phyloP scores from a whole-genome alignment of 2,888 invertebrate genomes.

The Tachina fera region DNA sequence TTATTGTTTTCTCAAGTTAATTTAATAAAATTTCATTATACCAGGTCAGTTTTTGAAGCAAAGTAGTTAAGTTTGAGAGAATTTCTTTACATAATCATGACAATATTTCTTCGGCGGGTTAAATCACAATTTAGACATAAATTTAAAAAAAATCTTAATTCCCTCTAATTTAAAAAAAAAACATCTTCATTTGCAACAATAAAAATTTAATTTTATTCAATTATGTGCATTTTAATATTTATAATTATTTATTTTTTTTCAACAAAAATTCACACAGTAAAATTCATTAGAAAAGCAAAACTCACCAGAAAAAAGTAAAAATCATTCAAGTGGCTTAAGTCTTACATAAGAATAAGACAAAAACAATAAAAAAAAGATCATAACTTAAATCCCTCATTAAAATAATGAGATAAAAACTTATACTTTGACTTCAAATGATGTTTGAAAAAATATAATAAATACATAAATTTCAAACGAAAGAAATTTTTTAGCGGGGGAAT shows the following conservation, averaged over 20 bases:
- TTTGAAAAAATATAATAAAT: constrained; percentile 12
- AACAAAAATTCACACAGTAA: constrained; percentile 24
- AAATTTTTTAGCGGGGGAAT: background rate
- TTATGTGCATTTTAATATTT: background rate
- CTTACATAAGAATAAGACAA: constrained; percentile 25
- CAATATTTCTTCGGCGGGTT: too few species aligned
- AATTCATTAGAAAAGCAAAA: constrained; percentile 3
- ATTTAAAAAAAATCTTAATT: too few species aligned
- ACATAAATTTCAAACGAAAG: constrained; percentile 23
- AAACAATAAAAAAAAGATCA: background rate
- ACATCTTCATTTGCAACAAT: too few species aligned
- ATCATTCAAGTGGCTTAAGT: background rate
- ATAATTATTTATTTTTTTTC: background rate
- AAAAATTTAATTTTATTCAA: background rate
- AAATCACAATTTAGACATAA: too few species aligned
- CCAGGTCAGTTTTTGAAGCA: too few species aligned
- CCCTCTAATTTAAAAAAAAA: too few species aligned
- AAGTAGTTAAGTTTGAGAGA: too few species aligned
- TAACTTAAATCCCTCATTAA: constrained; percentile 27
- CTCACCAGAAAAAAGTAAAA: background rate
- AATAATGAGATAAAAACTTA: constrained; percentile 32
- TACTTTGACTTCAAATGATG: constrained; percentile 20
- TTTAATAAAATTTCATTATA: too few species aligned
- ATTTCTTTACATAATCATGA: too few species aligned
- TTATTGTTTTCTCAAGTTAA: too few species aligned